phyloP scores from a whole-genome alignment of 1,140 invertebrate species.

The Hermatobates lingyangjiaoensis region DNA sequence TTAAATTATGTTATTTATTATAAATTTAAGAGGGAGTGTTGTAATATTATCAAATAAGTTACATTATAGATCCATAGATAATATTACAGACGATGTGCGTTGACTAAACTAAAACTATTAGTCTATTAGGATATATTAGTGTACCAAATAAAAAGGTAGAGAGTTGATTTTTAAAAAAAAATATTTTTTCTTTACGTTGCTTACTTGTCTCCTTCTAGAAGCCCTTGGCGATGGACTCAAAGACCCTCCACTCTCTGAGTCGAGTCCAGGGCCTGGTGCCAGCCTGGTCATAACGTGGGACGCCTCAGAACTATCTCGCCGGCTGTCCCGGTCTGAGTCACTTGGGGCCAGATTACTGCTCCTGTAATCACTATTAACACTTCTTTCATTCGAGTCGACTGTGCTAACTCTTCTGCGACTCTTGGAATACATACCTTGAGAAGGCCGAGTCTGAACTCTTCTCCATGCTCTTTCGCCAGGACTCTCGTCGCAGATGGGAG shows the following conservation, averaged over 20 bases:
- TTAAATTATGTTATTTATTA: too few relatives aligned
- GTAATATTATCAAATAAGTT: too few relatives aligned
- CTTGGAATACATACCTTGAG: slow-evolving; percentile 43
- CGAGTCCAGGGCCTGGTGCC: slow-evolving; percentile 42
- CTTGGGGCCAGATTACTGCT: slow-evolving; percentile 60
- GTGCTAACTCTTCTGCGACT: slow-evolving; percentile 7
- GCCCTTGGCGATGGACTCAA: slow-evolving; percentile 68
- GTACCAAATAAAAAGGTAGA: too few relatives aligned
- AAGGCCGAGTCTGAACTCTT: slow-evolving; percentile 80
- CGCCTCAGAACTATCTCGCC: slow-evolving; percentile 36
- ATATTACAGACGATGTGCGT: too few relatives aligned
- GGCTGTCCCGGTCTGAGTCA: slow-evolving; percentile 68
- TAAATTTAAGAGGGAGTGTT: too few relatives aligned
- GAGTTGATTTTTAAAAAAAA: too few relatives aligned
- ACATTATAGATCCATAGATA: too few relatives aligned
- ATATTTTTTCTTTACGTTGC: too few relatives aligned
- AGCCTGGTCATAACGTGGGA: slow-evolving; percentile 24
- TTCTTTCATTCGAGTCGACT: slow-evolving; percentile 16
- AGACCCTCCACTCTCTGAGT: slow-evolving; percentile 72
- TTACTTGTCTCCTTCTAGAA: slow-evolving; percentile 54
- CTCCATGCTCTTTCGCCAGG: slow-evolving; percentile 75
- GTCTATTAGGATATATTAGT: too few relatives aligned
- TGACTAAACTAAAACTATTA: too few relatives aligned
- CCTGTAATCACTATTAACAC: slow-evolving; percentile 68
- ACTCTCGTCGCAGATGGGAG: slow-evolving; percentile 52